Percentiles rank a stretch among this genome's conserved stretches.
phyloP scores from a whole-genome alignment of 2,797 vertebrate genomes.

The Eupleurogrammus muticus region DNA sequence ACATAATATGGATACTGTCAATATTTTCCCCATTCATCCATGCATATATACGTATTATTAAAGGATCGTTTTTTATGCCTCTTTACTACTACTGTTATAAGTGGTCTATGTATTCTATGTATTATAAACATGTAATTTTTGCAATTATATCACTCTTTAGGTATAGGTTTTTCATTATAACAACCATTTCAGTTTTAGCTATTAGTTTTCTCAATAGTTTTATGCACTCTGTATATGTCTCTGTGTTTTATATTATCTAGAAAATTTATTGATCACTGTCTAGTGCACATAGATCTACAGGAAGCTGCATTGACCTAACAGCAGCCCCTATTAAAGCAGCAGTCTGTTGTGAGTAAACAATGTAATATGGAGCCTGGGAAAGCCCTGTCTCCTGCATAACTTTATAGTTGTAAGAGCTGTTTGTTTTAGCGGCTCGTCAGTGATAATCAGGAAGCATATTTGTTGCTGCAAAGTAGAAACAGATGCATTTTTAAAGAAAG shows the following conservation, averaged over 20 bases:
- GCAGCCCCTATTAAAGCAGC: slow-evolving; percentile 38
- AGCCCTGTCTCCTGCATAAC: slow-evolving; percentile 7
- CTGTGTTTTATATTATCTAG: slow-evolving; percentile 22
- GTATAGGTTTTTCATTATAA: neutral
- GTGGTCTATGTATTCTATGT: neutral
- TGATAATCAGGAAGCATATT: slow-evolving; percentile 3
- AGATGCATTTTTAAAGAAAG: neutral
- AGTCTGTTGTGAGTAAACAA: slow-evolving; percentile 28
- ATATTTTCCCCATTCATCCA: neutral
- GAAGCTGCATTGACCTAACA: slow-evolving; percentile 47
- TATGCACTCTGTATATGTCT: slow-evolving; percentile 27
- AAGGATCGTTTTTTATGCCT: neutral
- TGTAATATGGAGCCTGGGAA: slow-evolving; percentile 24
- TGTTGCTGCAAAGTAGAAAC: neutral
- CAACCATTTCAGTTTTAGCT: neutral
- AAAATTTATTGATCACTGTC: slow-evolving; percentile 45
- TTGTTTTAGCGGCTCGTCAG: slow-evolving; percentile 10
- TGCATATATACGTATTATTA: slow-evolving; percentile 3
- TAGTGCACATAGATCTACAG: slow-evolving; percentile 26
- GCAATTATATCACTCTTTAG: neutral
- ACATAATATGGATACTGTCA: neutral
- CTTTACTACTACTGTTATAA: neutral
- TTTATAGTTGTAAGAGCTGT: neutral
- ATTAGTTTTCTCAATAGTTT: slow-evolving; percentile 8
- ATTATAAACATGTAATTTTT: neutral